Percentiles rank a stretch among this genome's conserved stretches.
These are phyloP conservation scores for Poeciliopsis retropinna DNA, from an alignment of 2,113 vertebrate genomes.

Conservation along the genomic window DNA sequence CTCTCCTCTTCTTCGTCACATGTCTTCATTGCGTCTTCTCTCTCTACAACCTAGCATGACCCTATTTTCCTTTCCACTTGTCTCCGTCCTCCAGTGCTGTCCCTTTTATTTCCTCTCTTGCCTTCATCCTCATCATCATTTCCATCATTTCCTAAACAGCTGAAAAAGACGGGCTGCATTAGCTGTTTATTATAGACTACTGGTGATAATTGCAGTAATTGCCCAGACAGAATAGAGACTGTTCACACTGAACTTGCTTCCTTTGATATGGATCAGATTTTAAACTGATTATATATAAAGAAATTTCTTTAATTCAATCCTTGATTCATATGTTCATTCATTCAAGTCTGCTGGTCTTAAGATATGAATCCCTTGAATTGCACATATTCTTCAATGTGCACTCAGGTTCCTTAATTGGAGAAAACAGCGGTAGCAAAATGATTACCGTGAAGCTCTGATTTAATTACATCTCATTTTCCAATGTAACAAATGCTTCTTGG, in stretches of 20 bases:
- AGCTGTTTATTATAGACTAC: background rate
- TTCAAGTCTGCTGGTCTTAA: too few species aligned
- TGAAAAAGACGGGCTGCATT: constrained; percentile 8
- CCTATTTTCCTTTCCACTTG: background rate
- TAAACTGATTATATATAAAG: too few species aligned
- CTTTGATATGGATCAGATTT: too few species aligned
- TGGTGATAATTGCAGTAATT: background rate
- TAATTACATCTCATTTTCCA: too few species aligned
- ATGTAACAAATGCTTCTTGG: too few species aligned
- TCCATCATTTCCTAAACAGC: constrained; percentile 1
- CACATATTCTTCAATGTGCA: too few species aligned
- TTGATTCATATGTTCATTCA: too few species aligned
- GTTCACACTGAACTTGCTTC: background rate
- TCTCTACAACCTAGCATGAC: constrained; percentile 11
- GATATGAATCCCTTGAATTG: too few species aligned
- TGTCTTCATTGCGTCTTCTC: constrained; percentile 39
- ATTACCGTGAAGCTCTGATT: too few species aligned
- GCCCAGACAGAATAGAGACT: background rate
- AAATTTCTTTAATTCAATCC: too few species aligned
- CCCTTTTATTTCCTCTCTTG: background rate
- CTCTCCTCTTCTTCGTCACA: constrained; percentile 32
- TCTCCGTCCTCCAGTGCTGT: background rate
- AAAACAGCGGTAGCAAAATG: too few species aligned
- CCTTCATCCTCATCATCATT: constrained; percentile 10
- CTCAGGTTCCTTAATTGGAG: too few species aligned